Evolutionary conservation across 1,140 invertebrate genomes (phyloP), one percentile per base, ranked within the genome.

Genomic region (Dufourea novaeangliae): DNA sequence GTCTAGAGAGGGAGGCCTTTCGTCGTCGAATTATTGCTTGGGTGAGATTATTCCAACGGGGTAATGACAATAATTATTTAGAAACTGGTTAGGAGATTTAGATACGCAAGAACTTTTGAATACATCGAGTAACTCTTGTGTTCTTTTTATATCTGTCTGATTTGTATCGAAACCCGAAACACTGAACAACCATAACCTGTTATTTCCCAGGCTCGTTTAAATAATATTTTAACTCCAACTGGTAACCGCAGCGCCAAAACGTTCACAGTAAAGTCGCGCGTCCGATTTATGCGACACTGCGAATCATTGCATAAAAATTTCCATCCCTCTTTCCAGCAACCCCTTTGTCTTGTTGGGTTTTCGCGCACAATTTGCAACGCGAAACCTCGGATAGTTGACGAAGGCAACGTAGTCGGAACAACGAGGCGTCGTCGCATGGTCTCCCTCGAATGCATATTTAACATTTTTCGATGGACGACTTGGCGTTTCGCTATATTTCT

Each of bases 141-240:
- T 14, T 14, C 41, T 4, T 4, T 44, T 11, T 14, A 44, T 11
- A 11, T 14, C 3, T 2, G 11, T 12, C 41, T 72, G 11, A 46
- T 52, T 72, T 72, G 50, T 11, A 4, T 12, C 22, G 34, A 14
- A 50, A 50, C 27, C 27, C 20, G n/a, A 20, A n/a, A 50, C 62
- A 46, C 57, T 2, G 17, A 20, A 25, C 25, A n/a, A 57, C 25
- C 34, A n/a, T 57, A 57, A 22, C 67, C 22, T 37, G 41, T 39
- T 69, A 69, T 69, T 34, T 12, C 17, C 32, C 17, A 32, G 17
- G 3, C 52, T 1, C 12, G 52, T 22, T 57, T 20, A 41, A 57
- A 57, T 70, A 57, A 70, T 70, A 70, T n/a, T 70, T 70, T 20
- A 70, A 20, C 52, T 2, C 25, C 20, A 70, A 29, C 41, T 44